Evolutionary conservation across 2,888 invertebrate genomes (phyloP), one percentile per base, ranked within the genome.

Genomic region (Mythimna lalbum): DNA sequence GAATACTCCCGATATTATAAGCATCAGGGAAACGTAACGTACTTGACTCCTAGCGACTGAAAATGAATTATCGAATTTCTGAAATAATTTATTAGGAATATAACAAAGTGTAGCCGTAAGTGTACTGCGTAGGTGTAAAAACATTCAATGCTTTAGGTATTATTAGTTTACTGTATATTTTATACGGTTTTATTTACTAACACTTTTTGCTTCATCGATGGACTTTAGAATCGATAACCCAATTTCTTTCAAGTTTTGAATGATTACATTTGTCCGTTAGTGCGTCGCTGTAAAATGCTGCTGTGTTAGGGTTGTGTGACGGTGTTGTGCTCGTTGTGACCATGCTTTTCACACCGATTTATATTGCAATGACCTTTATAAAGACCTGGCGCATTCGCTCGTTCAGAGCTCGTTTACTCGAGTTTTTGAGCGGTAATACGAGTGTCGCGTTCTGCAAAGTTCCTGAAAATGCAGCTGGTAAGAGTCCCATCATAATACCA

Each of bases 261-360:
- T 84, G 67, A 74, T 47, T 77, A 64, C 69, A 63, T 55, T 21
- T 57, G 62, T 75, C 52, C 33, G 63, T 72, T 63, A 71, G 57
- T 77, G 60, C 36, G 56, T 76, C 63, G 53, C 53, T 69, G 49
- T 71, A 69, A 69, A 76, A 83, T 82, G 77, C 60, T 78, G 63
- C 23, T 75, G 76, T 63, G 69, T 71, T 76, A 80, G 67, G 63
- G 62, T 80, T 70, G 73, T 78, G 73, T 64, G 55, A 53, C 49
- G 70, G 71, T 63, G 78, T 73, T 69, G 63, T 73, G 69, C 50
- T 76, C 73, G 55, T 67, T 87, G 83, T 83, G 78, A 94, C 76
- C 80, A 98, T 98, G 98, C 93, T 98, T 91, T 96, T 98, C 87
- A 98, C 98, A 52, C 94, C 98, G 65, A 98, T 97, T 93, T 98